Conservation (phyloP, 2,113 vertebrate species). For the Ochotona curzoniae region DNA sequence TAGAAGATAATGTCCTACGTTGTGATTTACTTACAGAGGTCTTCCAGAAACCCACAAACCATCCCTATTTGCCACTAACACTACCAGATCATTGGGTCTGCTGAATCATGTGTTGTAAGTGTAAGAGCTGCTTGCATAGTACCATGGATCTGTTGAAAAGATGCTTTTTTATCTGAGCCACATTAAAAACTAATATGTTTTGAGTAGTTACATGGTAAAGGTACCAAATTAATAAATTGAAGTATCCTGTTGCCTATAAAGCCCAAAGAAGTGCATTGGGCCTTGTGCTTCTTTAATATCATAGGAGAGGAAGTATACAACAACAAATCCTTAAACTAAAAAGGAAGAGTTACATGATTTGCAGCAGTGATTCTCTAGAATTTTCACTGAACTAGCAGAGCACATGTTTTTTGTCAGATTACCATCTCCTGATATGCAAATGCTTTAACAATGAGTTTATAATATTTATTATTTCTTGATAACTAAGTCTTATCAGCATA, state of each 20-base stretch:
- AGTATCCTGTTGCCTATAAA: background rate
- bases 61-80: background rate
- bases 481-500: background rate
- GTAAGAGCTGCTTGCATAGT: background rate
- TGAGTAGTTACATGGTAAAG: background rate
- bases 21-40: background rate
- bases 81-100: background rate
- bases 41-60: background rate
- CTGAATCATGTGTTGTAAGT: background rate
- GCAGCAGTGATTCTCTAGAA: background rate
- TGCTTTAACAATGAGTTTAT: background rate
- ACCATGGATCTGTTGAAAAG: background rate
- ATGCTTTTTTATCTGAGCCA: accelerated
- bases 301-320: background rate
- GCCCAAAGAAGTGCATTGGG: background rate
- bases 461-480: background rate
- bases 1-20: background rate
- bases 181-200: background rate
- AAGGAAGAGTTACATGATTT: background rate
- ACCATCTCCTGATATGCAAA: background rate
- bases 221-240: background rate
- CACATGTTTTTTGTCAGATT: background rate
- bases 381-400: background rate
- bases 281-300: background rate
- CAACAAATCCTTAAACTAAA: background rate